Evolutionary conservation across 1,140 invertebrate species (phyloP), one percentile per base, ranked within the genome.

Genomic region (Vollenhovia emeryi): DNA sequence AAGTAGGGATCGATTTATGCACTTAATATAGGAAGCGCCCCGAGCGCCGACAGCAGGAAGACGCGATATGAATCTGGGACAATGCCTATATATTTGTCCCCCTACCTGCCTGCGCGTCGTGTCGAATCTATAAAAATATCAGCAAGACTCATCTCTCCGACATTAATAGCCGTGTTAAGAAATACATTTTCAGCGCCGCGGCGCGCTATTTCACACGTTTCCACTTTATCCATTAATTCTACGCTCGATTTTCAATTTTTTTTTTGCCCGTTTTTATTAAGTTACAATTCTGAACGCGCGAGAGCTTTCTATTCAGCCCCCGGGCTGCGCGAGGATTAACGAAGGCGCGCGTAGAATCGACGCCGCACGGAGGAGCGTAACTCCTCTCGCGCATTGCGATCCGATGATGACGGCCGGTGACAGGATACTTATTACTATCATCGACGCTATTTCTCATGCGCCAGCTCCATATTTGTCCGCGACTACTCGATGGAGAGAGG

Each of bases 401-500:
- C 33, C 33, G 33, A 68, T 79, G 45, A 78, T 24, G 76, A 79
- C 40, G 60, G 7, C 13, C 45, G 59, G 45, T 66, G 62, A 79
- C 55, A 21, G 57, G 43, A 48, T 48, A 79, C 60, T 66, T 40
- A 79, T 79, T 66, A 78, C 45, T 79, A 40, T 52, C 21, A 52
- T 68, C 76, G 76, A 8, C n/a, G 43, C 4, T 30, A 55, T 79
- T 79, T 79, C 76, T 79, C 62, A 40, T 68, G 48, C 33, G 11
- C 15, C 8, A 43, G 33, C 33, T 79, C 76, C 62, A 79, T 79
- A 79, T 79, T 68, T 68, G 60, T 79, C 62, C 62, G 62, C 30
- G 60, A n/a, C 21, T 52, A n/a, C 40, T 62, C 62, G 30, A 36
- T 24, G 8, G 18, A 24, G 15, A 52, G 18, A 50, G 40, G 9